Evolutionary conservation across 2,888 invertebrate genomes (phyloP).

Genomic region (Diloba caeruleocephala): DNA sequence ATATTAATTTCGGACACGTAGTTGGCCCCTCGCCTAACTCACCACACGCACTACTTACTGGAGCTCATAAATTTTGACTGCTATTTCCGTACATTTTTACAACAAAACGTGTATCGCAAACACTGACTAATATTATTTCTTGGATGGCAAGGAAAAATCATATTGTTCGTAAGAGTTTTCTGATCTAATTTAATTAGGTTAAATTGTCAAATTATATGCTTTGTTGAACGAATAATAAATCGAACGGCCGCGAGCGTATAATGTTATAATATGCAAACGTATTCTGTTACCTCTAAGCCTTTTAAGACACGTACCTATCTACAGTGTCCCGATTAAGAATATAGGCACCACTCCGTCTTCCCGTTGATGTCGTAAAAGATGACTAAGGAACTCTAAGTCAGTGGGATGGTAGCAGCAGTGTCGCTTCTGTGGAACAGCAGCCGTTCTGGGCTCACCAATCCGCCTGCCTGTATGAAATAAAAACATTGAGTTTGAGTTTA

Average conservation of each 20-base stretch:
- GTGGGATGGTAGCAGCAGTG: too few relatives aligned
- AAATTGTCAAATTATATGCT: constrained; percentile 44
- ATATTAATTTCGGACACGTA: constrained; percentile 75
- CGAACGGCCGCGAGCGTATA: constrained; percentile 12
- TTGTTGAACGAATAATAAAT: constrained; percentile 33
- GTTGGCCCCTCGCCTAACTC: constrained; percentile 80
- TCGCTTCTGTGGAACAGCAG: too few relatives aligned
- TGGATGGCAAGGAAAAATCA: constrained; percentile 7
- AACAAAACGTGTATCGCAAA: constrained; percentile 53
- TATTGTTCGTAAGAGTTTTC: neutral
- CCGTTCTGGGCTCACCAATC: too few relatives aligned
- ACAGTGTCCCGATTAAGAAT: too few relatives aligned
- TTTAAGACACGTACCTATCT: too few relatives aligned
- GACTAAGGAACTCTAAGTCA: too few relatives aligned
- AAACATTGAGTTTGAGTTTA: too few relatives aligned
- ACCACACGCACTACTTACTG: constrained; percentile 72
- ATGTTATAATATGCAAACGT: too few relatives aligned
- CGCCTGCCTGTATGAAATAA: too few relatives aligned
- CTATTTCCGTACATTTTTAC: constrained; percentile 75
- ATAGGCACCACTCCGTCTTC: too few relatives aligned
- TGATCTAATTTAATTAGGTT: constrained; percentile 43
- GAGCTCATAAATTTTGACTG: constrained; percentile 72
- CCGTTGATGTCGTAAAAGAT: too few relatives aligned
- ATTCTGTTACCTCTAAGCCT: too few relatives aligned
- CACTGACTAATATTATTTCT: constrained; percentile 44